Base-by-base conservation (phyloP, 2,113 vertebrate genomes). In the Ammodytes marinus region DNA sequence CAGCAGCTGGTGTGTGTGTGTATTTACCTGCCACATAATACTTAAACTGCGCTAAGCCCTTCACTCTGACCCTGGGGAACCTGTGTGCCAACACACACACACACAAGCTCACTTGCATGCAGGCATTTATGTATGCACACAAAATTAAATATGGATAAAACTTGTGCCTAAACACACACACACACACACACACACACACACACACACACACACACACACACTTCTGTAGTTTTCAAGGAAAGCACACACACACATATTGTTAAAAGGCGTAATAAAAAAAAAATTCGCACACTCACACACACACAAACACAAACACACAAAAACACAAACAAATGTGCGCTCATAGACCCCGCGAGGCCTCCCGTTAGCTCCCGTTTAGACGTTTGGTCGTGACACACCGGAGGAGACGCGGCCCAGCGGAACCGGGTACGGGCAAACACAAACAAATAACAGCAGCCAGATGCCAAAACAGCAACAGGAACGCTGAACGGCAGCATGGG, bases 341-440 rank as follows among this genome's bases (percentile, higher is more conserved):
- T 74, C 74, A 13, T 54, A 78, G 86, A 72, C 86, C 86, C 91
- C 89, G 42, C 12, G 90, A 89, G 92, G 91, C 87, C 84, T 78
- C 89, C 83, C 15, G 82, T 93, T 93, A 92, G 85, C 76, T 68
- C 81, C 74, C 12, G 58, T 49, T 87, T 83, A 76, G 91, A 93
- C 91, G 64, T 92, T 74, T 86, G 79, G 75, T 63, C 43, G 66
- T 93, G 92, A 93, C 92, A 92, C 76, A 55, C 76, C 3, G 83
- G 90, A 89, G 89, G 80, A 82, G 63, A 90, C 75, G 88, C 90
- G 85, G 88, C 92, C 72, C 92, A 93, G 92, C 92, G 92, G 92
- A 93, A 93, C 92, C 79, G 77, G 74, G 69, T 79, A 65, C 40
- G 40, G 69, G 83, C 74, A 91, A 92, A 90, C 86, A 93, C 83